Percentiles rank a stretch among this genome's conserved stretches.
Conservation (phyloP, 2,113 vertebrate species). For the Amblyopsis rosae region DNA sequence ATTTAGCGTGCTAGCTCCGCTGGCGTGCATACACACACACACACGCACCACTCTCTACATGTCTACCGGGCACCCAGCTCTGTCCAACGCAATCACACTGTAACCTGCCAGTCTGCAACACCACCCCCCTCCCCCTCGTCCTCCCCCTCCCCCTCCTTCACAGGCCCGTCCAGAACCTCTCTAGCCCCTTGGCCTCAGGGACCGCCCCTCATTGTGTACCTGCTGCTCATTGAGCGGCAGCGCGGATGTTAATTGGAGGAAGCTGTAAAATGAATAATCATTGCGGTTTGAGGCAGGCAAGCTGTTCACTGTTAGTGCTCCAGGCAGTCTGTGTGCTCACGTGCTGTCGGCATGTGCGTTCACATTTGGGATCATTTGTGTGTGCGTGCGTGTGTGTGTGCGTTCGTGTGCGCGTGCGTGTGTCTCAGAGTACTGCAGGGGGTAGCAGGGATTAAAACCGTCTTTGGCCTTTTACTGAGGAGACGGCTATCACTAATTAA, state of each 20-base stretch:
- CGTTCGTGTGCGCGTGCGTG: background rate
- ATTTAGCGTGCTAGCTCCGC: too few relatives aligned
- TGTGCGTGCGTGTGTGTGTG: background rate
- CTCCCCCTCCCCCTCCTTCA: slow-evolving; percentile 17
- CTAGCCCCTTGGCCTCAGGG: slow-evolving; percentile 25
- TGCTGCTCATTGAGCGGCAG: slow-evolving; percentile 50
- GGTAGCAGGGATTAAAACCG: slow-evolving; percentile 23
- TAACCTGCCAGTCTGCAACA: background rate
- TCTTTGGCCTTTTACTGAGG: slow-evolving; percentile 20
- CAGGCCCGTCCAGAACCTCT: slow-evolving; percentile 25
- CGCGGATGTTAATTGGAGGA: slow-evolving; percentile 51
- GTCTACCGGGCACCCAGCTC: background rate
- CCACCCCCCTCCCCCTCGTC: slow-evolving; percentile 16
- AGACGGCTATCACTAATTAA: slow-evolving; percentile 46
- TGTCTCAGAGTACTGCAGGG: slow-evolving; percentile 14
- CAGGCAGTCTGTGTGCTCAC: slow-evolving; percentile 15
- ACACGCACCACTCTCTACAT: too few relatives aligned
- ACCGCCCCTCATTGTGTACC: slow-evolving; percentile 44
- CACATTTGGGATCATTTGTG: background rate
- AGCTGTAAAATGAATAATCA: slow-evolving; percentile 62
- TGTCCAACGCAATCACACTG: background rate
- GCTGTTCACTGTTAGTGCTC: slow-evolving; percentile 45
- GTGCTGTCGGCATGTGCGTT: background rate
- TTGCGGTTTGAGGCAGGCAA: slow-evolving; percentile 50
- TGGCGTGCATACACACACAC: too few relatives aligned